A percentile compares a stretch with the other conserved stretches of the same genome.
Evolutionary conservation across 2,888 invertebrate species (phyloP).

Genomic region (Euphydryas editha): DNA sequence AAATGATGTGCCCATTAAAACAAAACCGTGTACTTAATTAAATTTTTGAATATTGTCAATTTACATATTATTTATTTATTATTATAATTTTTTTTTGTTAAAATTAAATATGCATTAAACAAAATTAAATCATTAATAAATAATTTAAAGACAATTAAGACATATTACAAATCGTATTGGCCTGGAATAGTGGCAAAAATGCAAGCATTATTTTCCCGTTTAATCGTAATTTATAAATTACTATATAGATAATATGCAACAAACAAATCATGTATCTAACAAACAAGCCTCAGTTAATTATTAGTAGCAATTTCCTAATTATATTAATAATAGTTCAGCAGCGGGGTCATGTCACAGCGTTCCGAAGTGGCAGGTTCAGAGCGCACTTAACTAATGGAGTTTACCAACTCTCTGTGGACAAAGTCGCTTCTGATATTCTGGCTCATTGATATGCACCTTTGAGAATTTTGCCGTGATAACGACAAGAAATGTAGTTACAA

Average conservation of each 20-base stretch:
- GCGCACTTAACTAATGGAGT: constrained; percentile 28
- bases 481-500: background rate
- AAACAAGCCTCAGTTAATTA: constrained; percentile 16
- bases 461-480: constrained; percentile 11
- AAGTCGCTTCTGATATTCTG: constrained; percentile 17
- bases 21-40: no score
- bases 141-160: no score
- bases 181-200: no score
- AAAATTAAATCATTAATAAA: no score
- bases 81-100: no score
- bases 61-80: no score
- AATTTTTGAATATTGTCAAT: no score
- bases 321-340: constrained; percentile 25
- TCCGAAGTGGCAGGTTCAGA: constrained; percentile 25
- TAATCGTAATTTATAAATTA: no score
- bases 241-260: background rate
- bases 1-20: no score
- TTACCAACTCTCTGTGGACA: constrained; percentile 21
- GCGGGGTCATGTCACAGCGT: constrained; percentile 20
- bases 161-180: no score
- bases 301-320: constrained; percentile 22
- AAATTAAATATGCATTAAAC: no score
- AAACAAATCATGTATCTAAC: background rate
- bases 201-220: no score
- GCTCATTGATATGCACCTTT: constrained; percentile 29